Percentiles rank a stretch among this genome's conserved stretches.
phyloP scores from a whole-genome alignment of 2,888 invertebrate species.

The Acanthosepion lycidas region DNA sequence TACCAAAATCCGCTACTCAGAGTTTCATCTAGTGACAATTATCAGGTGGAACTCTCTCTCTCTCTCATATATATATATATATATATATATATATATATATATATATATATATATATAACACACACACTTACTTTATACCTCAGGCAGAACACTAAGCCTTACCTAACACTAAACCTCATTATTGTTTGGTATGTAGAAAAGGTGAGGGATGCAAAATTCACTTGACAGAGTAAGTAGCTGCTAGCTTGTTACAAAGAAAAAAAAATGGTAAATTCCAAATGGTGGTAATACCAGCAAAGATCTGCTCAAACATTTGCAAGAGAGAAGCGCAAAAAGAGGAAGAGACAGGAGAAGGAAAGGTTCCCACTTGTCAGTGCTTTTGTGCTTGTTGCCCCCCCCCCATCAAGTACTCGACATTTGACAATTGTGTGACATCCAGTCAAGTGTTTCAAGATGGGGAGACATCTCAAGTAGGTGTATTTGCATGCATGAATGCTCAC shows the following conservation, averaged over 20 bases:
- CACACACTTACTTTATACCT: too few species aligned
- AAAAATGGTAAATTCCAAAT: background rate
- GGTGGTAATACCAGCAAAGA: background rate
- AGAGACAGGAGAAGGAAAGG: background rate
- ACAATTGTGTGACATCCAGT: conserved; percentile 2
- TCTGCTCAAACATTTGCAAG: background rate
- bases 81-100: too few species aligned
- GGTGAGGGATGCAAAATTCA: background rate
- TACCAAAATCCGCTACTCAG: too few species aligned
- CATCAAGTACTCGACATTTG: conserved; percentile 22
- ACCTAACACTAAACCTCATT: background rate
- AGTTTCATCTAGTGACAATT: too few species aligned
- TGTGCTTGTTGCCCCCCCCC: background rate
- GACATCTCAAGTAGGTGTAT: background rate
- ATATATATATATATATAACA: too few species aligned
- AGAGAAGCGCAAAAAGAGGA: background rate
- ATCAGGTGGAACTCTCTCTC: too few species aligned
- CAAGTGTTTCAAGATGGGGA: conserved; percentile 8
- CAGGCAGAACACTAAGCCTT: too few species aligned
- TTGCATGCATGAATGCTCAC: background rate
- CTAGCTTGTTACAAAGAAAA: background rate
- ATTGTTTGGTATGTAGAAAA: background rate
- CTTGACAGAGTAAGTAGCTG: background rate
- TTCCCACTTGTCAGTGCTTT: background rate
- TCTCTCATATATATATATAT: too few species aligned